phyloP scores from a whole-genome alignment of 2,113 vertebrate species.

The Fulica atra region DNA sequence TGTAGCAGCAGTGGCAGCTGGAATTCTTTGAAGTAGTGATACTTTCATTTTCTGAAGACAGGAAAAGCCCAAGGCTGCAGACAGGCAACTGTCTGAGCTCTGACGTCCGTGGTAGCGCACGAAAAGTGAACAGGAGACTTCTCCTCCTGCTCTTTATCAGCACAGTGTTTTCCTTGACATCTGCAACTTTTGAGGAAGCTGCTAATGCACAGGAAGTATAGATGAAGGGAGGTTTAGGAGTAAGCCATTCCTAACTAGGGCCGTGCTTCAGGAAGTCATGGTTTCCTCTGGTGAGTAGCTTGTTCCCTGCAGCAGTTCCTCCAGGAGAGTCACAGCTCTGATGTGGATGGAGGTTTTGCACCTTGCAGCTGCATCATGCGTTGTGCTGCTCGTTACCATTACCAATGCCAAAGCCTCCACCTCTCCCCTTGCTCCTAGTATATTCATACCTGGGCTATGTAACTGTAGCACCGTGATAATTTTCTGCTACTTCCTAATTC shows the following conservation, averaged over 20 bases:
- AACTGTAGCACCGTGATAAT: background rate
- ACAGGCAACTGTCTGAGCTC: background rate
- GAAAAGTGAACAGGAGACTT: background rate
- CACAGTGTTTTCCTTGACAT: background rate
- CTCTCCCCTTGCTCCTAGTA: background rate
- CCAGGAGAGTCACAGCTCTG: background rate
- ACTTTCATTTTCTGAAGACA: background rate
- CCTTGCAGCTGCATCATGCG: accelerated
- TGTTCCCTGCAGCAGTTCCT: background rate
- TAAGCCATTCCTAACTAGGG: background rate
- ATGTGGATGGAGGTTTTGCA: too few species aligned
- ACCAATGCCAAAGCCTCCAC: background rate
- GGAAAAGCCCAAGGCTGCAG: background rate
- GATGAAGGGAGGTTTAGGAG: background rate
- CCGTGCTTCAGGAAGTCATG: background rate
- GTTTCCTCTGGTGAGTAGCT: background rate
- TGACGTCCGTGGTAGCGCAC: background rate
- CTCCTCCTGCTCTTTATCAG: background rate
- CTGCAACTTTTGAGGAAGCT: background rate
- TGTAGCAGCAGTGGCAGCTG: background rate
- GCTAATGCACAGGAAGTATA: background rate
- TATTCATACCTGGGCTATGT: background rate
- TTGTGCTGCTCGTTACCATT: background rate
- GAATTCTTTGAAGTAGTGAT: background rate
- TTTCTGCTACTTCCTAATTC: background rate